Evolutionary conservation across 2,113 vertebrate species (phyloP).

Genomic region (Spea bombifrons): DNA sequence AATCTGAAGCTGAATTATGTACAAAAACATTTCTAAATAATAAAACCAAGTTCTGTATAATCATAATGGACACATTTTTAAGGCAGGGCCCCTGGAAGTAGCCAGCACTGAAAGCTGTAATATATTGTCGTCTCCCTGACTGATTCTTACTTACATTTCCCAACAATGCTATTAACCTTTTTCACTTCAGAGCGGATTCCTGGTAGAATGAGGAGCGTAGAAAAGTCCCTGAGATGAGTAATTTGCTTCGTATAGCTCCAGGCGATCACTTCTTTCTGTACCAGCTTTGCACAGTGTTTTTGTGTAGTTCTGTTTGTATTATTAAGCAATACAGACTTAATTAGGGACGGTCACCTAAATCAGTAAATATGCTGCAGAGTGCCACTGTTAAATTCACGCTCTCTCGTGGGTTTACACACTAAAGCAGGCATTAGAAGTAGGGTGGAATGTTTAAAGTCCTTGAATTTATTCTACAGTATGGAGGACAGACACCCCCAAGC

Average conservation of each 20-base stretch:
- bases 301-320: neutral
- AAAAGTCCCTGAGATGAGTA: neutral
- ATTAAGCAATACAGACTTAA: neutral
- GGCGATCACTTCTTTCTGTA: neutral
- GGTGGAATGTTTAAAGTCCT: too few species aligned
- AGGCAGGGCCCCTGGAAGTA: neutral
- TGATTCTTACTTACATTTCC: conserved; percentile 2
- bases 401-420: too few species aligned
- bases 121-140: neutral
- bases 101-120: neutral
- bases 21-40: too few species aligned
- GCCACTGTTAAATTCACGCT: too few species aligned
- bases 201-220: neutral
- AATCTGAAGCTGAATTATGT: too few species aligned
- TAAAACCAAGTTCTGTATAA: neutral
- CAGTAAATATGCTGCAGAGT: too few species aligned
- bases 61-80: neutral
- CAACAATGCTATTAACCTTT: conserved; percentile 15
- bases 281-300: neutral
- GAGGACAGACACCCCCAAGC: too few species aligned
- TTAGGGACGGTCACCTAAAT: neutral
- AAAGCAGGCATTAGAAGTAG: too few species aligned
- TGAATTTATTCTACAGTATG: too few species aligned
- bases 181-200: neutral
- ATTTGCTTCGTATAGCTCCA: neutral